Percentiles rank a stretch among this genome's conserved stretches.
phyloP scores from a whole-genome alignment of 2,797 vertebrate genomes.

The Schizothorax lantsangensis region DNA sequence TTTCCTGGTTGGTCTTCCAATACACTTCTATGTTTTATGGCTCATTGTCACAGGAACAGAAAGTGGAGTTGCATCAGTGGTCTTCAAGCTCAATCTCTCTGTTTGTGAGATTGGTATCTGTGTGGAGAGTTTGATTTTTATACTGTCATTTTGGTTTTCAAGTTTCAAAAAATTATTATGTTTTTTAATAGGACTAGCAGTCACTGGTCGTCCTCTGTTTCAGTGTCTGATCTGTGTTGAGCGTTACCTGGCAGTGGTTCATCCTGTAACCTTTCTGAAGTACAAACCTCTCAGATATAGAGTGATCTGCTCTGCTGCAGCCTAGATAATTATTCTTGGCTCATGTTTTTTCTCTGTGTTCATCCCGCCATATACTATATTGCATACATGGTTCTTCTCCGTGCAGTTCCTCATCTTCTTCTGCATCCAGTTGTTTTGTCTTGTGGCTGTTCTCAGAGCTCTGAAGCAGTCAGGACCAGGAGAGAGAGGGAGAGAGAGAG shows the following conservation, averaged over 20 bases:
- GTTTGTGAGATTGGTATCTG: neutral
- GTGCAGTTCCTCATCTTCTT: neutral
- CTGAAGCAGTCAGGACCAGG: conserved; percentile 30
- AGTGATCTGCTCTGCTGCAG: neutral
- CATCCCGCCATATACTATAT: no score
- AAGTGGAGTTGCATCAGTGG: neutral
- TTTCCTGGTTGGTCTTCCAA: neutral
- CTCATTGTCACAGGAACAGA: neutral
- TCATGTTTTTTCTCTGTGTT: neutral
- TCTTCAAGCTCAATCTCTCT: neutral
- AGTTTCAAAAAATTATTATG: neutral
- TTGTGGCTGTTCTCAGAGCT: neutral
- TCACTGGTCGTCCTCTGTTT: neutral
- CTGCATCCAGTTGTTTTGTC: neutral
- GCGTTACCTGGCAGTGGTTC: conserved; percentile 17
- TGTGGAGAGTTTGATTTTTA: neutral
- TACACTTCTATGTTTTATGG: neutral
- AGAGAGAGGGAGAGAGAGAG: neutral
- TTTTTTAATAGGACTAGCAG: neutral
- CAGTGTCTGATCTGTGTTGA: neutral
- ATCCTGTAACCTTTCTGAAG: conserved; percentile 19
- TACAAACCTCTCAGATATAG: neutral
- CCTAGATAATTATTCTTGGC: neutral
- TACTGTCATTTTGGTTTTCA: neutral
- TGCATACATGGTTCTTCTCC: neutral